Conservation (phyloP, 2,113 vertebrate species). For the Chionodraco myersi region DNA sequence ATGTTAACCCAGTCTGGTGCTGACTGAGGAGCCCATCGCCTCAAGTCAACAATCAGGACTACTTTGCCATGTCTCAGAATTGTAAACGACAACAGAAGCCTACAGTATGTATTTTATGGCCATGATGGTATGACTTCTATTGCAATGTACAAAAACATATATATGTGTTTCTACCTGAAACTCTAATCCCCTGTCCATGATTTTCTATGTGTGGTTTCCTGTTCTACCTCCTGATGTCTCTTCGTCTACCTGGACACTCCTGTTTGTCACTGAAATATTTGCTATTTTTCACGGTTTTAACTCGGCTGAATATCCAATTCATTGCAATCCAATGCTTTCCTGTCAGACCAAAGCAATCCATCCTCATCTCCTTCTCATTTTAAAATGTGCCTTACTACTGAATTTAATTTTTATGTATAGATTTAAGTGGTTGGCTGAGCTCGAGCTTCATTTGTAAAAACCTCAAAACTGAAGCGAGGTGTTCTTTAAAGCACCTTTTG, state of each 20-base stretch:
- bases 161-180: constrained; percentile 47
- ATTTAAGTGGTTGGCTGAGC: constrained; percentile 24
- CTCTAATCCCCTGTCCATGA: constrained; percentile 22
- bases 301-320: background rate
- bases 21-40: constrained; percentile 41
- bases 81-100: constrained; percentile 35
- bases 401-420: background rate
- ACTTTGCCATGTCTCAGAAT: constrained; percentile 39
- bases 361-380: constrained; percentile 20
- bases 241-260: constrained; percentile 50
- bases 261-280: background rate
- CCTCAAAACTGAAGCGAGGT: constrained; percentile 3
- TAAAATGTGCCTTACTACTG: constrained; percentile 74
- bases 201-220: constrained; percentile 35
- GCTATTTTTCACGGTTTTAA: background rate
- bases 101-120: constrained; percentile 53
- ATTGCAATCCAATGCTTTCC: background rate
- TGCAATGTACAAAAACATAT: constrained; percentile 3
- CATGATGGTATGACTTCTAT: constrained; percentile 38
- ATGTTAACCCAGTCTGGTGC: constrained; percentile 16
- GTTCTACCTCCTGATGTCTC: constrained; percentile 69
- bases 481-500: constrained; percentile 53
- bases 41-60: constrained; percentile 24
- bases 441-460: constrained; percentile 20
- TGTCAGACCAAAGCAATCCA: constrained; percentile 46